Evolutionary conservation across 2,888 invertebrate species (phyloP), one percentile per base, ranked within the genome.

Genomic region (Koerneria pararmatus): DNA sequence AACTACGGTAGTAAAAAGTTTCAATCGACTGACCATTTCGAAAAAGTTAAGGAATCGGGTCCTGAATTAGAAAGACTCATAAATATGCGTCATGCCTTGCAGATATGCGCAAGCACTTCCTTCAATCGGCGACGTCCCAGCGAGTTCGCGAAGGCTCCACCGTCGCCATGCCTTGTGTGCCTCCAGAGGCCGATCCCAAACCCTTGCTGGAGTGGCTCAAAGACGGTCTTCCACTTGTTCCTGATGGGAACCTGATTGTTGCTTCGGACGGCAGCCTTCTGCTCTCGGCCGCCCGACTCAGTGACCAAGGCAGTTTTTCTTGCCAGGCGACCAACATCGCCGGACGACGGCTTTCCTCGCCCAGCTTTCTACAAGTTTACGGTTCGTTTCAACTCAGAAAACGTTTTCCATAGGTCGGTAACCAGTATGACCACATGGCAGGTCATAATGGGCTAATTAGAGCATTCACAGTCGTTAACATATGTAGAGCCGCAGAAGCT

Each of bases 71-170:
- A n/a, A n/a, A n/a, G n/a, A n/a, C n/a, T n/a, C n/a, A n/a, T n/a
- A n/a, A n/a, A n/a, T n/a, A n/a, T n/a, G n/a, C n/a, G n/a, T n/a
- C n/a, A n/a, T n/a, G n/a, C n/a, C n/a, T 53, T 62, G 6, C 27
- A 62, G 62, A 19, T 29, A 51, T 62, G 34, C 51, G 51, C 3
- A 62, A 62, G 53, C 62, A 62, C 35, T 62, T 62, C 53, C 53
- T 37, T 3, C 51, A 53, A 22, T 35, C 35, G 27, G 41, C 62
- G 11, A 27, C 51, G 32, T 62, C 62, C 0, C 5, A 4, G n/a
- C n/a, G 62, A 35, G 32, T 62, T 1, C 41, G 31, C 35, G 62
- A 62, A n/a, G 62, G 62, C 2, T 53, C 62, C 15, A 53, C 51
- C 11, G 8, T 62, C n/a, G 62, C 62, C 19, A 35, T 62, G 6